Evolutionary conservation across 2,888 invertebrate genomes (phyloP).

Genomic region (Dasypogon diadema): DNA sequence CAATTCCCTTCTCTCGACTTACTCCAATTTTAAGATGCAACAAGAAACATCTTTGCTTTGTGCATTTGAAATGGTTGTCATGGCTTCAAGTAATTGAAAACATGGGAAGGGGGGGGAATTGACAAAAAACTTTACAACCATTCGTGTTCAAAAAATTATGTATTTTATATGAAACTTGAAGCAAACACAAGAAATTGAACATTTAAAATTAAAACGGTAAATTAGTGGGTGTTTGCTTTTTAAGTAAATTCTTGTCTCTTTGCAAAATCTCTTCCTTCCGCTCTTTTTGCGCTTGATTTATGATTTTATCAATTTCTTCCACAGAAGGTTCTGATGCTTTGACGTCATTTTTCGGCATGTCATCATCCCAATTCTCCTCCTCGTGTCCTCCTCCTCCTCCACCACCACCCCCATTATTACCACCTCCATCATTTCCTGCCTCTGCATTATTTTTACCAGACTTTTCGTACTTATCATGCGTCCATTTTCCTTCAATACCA

Average conservation of each 20-base stretch:
- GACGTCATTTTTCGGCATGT: conserved; percentile 63
- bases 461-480: conserved; percentile 69
- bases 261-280: conserved; percentile 73
- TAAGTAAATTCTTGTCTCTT: conserved; percentile 70
- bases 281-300: conserved; percentile 72
- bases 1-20: too few species aligned
- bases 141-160: too few species aligned
- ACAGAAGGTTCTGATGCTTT: conserved; percentile 63
- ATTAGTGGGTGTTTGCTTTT: conserved; percentile 60
- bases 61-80: too few species aligned
- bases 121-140: too few species aligned
- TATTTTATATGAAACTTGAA: background rate
- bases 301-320: conserved; percentile 73
- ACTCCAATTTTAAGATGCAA: too few species aligned
- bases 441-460: conserved; percentile 24
- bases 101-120: too few species aligned
- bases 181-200: background rate
- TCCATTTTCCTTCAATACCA: conserved; percentile 70
- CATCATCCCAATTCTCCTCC: conserved; percentile 64
- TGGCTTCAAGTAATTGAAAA: too few species aligned
- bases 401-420: conserved; percentile 74
- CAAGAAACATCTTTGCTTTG: too few species aligned
- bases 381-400: too few species aligned
- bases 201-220: conserved; percentile 46
- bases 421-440: conserved; percentile 67